phyloP scores from a whole-genome alignment of 2,113 vertebrate genomes.

The Oreochromis spilurus region DNA sequence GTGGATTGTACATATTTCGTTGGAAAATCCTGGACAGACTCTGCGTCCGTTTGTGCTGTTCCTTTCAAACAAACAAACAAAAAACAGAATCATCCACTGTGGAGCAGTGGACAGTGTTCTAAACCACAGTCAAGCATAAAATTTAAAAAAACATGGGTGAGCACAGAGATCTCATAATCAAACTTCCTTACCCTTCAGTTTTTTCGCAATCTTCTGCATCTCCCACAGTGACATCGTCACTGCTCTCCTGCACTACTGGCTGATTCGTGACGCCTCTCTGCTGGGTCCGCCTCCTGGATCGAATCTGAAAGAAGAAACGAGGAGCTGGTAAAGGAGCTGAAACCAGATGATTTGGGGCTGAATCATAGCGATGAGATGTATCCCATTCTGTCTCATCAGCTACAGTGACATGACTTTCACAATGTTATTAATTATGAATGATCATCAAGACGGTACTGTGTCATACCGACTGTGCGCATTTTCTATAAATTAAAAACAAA shows the following conservation, averaged over 20 bases:
- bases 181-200: conserved; percentile 36
- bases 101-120: neutral
- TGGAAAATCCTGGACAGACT: neutral
- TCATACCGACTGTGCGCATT: accelerated
- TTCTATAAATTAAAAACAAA: neutral
- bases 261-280: conserved; percentile 24
- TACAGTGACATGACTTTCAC: neutral
- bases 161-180: neutral
- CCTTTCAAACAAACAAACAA: neutral
- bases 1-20: neutral
- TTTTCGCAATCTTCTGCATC: conserved; percentile 2
- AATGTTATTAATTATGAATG: neutral
- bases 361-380: neutral
- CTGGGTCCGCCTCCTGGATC: conserved; percentile 45
- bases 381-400: neutral
- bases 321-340: neutral
- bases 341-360: neutral
- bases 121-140: neutral
- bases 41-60: accelerated
- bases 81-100: accelerated
- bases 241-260: neutral
- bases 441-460: neutral
- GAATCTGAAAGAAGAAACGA: neutral
- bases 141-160: neutral
- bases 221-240: neutral